Percentiles rank a stretch among this genome's conserved stretches.
Evolutionary conservation across 2,113 vertebrate species (phyloP).

Genomic region (Varanus komodoensis): DNA sequence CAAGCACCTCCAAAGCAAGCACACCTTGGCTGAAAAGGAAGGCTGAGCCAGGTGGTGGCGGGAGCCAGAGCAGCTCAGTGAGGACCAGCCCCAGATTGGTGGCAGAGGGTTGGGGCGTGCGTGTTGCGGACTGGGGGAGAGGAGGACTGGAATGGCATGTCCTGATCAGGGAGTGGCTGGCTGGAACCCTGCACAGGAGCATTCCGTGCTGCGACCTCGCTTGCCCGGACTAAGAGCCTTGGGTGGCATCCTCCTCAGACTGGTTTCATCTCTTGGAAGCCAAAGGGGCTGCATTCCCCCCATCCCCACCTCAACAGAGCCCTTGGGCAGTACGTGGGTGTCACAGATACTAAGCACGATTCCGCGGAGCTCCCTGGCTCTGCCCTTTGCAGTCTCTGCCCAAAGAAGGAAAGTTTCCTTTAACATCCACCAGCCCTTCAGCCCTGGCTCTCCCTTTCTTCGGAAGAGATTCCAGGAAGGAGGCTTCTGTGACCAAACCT

Average conservation of each 20-base stretch:
- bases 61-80: background rate
- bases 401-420: background rate
- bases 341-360: background rate
- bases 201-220: background rate
- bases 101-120: background rate
- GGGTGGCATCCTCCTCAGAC: background rate
- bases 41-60: too few relatives aligned
- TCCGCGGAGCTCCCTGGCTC: background rate
- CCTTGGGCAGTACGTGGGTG: too few relatives aligned
- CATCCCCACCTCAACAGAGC: too few relatives aligned
- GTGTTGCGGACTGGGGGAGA: background rate
- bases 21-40: background rate
- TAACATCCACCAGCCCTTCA: background rate
- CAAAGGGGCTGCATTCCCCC: too few relatives aligned
- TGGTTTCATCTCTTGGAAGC: background rate
- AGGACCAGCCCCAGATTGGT: background rate
- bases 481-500: background rate
- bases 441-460: rapidly evolving
- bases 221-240: background rate
- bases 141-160: background rate
- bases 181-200: background rate
- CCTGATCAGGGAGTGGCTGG: background rate
- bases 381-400: background rate
- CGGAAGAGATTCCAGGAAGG: background rate
- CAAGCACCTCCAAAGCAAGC: too few relatives aligned